These are phyloP conservation scores for Ammospiza caudacuta DNA, from an alignment of 2,113 vertebrate genomes.

Conservation along the genomic window DNA sequence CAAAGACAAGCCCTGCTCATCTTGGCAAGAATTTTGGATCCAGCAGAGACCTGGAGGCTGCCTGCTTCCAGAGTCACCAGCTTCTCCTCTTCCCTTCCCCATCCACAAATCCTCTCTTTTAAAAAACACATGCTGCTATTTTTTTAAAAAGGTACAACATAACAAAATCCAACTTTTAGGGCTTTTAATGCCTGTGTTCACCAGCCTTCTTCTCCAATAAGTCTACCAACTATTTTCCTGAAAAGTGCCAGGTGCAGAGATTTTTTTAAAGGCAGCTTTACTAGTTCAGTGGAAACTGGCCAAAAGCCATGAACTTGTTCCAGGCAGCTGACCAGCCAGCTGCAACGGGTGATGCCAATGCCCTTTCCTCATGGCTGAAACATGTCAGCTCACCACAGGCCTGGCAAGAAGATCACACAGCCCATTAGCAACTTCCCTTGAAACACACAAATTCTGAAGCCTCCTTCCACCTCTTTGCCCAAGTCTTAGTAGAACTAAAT, in stretches of 20 bases:
- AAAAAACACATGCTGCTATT: not conserved
- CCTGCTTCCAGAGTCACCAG: not conserved
- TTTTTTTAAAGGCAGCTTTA: slow-evolving; percentile 8
- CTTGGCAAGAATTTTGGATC: not conserved
- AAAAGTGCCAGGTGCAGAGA: not conserved
- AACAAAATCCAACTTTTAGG: not conserved
- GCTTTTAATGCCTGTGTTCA: not conserved
- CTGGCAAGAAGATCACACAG: not conserved
- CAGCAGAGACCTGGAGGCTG: not conserved
- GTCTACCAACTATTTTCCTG: not conserved
- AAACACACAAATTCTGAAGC: not conserved
- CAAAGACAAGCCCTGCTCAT: not conserved
- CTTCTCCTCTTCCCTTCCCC: not conserved
- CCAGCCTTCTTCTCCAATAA: fast-evolving
- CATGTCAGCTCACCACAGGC: not conserved
- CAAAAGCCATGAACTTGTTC: slow-evolving; percentile 21
- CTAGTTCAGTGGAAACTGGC: slow-evolving; percentile 36
- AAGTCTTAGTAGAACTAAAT: not conserved
- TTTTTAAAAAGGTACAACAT: not conserved
- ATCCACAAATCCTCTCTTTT: not conserved
- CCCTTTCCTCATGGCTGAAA: not conserved
- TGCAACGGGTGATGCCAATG: not conserved
- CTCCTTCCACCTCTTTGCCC: not conserved
- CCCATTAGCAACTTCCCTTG: not conserved
- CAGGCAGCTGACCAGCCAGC: slow-evolving; percentile 34